Evolutionary conservation across 1,140 invertebrate species (phyloP), one percentile per base, ranked within the genome.

Genomic region (Ganaspis sp.): DNA sequence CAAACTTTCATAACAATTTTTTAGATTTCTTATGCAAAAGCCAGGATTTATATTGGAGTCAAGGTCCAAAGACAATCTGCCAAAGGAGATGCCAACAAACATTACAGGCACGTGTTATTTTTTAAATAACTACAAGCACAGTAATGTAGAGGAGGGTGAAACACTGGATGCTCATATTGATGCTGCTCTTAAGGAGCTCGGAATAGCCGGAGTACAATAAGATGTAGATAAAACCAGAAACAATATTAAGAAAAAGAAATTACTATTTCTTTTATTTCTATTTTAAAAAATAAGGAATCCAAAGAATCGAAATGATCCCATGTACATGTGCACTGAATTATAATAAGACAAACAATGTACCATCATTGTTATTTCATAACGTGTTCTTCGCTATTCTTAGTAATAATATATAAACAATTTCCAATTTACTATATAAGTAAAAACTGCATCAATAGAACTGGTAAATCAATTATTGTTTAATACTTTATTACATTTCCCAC

Each of bases 81-180:
- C 97, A 0, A 95, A 95, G 85, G 97, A 96, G 74, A 98, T 97
- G 91, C 95, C 96, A 45, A 91, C 94, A 58, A 92, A 95, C 84
- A 94, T 95, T 69, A 92, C 93, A 34, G 96, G 96, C 53, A 97
- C 95, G 4, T 97, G 96, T 85, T 94, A 98, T 88, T 99, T 98
- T 89, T 92, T 98, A 6, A 94, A 95, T 70, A 94, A 93, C 72
- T 98, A 97, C 91, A 92, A 93, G 72, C 95, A 97, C 88, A 94
- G 94, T 0, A 90, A 92, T 2, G 90, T 96, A 15, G 91, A 94
- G 58, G 86, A 86, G 3, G 90, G 90, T 19, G 90, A 92, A 17
- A 86, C 93, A 0, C 90, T 96, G 76, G 93, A 93, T 42, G 90
- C 93, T 73, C 95, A 96, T 83, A 94, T 97, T 76, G 90, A 93